phyloP scores from a whole-genome alignment of 2,888 invertebrate genomes.

The Lasioglossum leucozonium region DNA sequence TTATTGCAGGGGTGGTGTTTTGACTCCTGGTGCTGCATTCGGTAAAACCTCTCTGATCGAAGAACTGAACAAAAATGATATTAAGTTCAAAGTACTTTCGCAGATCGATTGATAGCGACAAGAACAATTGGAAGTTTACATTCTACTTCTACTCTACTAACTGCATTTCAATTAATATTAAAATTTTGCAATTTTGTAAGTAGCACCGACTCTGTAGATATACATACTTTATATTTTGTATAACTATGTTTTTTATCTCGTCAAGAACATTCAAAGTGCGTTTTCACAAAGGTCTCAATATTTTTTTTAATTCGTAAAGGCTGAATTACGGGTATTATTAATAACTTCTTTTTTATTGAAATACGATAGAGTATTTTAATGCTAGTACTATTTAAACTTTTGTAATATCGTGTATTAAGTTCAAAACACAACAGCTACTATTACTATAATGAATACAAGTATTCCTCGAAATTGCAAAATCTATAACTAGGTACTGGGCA shows the following conservation, averaged over 20 bases:
- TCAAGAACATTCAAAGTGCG: not conserved
- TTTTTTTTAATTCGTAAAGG: slow-evolving; percentile 16
- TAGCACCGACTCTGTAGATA: slow-evolving; percentile 22
- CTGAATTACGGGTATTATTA: not conserved
- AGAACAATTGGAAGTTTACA: not conserved
- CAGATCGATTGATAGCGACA: not conserved
- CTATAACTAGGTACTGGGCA: not conserved
- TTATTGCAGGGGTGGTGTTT: slow-evolving; percentile 92
- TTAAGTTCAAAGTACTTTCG: slow-evolving; percentile 89
- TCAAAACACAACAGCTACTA: not conserved
- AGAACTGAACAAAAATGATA: slow-evolving; percentile 89
- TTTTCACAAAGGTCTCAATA: not conserved
- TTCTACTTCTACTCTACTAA: slow-evolving; percentile 13
- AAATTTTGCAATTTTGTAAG: slow-evolving; percentile 35
- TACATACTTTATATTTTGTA: slow-evolving; percentile 39
- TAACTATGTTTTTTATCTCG: slow-evolving; percentile 31
- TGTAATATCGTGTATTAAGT: not conserved
- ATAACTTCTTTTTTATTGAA: slow-evolving; percentile 12
- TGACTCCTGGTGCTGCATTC: slow-evolving; percentile 94
- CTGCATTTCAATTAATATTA: slow-evolving; percentile 40
- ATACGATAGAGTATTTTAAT: not conserved
- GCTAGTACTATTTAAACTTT: not conserved
- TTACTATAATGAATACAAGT: not conserved
- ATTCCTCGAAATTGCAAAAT: slow-evolving; percentile 7
- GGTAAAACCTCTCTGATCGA: slow-evolving; percentile 91